Conservation (phyloP, 2,888 invertebrate species). For the Pseudococcus jackbeardsleyi region DNA sequence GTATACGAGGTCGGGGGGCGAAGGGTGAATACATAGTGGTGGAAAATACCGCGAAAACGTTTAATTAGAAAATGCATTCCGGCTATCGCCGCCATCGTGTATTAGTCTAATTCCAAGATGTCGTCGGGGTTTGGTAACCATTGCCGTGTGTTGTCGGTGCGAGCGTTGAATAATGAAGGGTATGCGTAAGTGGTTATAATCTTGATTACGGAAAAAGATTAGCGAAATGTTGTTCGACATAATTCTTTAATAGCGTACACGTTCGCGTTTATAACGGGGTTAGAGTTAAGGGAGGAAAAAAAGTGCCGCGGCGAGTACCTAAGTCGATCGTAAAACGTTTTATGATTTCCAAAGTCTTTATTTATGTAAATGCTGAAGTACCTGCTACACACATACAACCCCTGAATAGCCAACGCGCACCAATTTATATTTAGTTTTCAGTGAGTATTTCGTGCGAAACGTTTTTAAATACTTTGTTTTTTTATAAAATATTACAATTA, state of each 20-base stretch:
- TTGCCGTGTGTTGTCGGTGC: slow-evolving; percentile 6
- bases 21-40: no score
- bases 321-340: slow-evolving; percentile 48
- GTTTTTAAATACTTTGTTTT: slow-evolving; percentile 48
- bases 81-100: background rate
- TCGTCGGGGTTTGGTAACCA: slow-evolving; percentile 40
- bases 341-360: slow-evolving; percentile 55
- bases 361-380: slow-evolving; percentile 49
- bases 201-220: slow-evolving; percentile 53
- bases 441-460: slow-evolving; percentile 17
- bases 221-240: slow-evolving; percentile 52
- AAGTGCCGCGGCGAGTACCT: slow-evolving; percentile 8
- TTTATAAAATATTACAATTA: slow-evolving; percentile 49
- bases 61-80: slow-evolving; percentile 17
- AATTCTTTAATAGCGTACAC: slow-evolving; percentile 56
- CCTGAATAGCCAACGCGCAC: background rate
- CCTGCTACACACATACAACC: no score
- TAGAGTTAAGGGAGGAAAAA: background rate
- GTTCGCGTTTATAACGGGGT: slow-evolving; percentile 1
- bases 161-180: slow-evolving; percentile 44
- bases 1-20: background rate
- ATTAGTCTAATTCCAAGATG: background rate
- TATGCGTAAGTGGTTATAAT: slow-evolving; percentile 51
- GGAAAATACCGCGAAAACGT: background rate
- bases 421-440: background rate